Evolutionary conservation across 2,113 vertebrate genomes (phyloP).

Genomic region (Dendrocopos noguchii): DNA sequence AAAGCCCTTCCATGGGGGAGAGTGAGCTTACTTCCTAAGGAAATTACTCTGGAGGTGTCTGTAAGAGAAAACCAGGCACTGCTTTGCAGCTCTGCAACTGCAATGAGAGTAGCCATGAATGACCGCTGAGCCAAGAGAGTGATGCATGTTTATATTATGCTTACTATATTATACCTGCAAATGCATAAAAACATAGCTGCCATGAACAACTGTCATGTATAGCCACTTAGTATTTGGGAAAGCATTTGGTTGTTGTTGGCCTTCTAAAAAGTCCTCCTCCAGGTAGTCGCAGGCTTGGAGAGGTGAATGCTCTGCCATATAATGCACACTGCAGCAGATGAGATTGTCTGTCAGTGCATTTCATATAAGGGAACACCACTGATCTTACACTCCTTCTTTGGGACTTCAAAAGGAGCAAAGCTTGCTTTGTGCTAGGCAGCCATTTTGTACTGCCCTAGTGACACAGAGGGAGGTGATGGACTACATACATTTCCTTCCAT

Average conservation of each 20-base stretch:
- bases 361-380: not conserved
- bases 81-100: constrained; percentile 59
- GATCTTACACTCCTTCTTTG: no score
- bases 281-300: not conserved
- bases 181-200: constrained; percentile 22
- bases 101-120: constrained; percentile 57
- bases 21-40: constrained; percentile 80
- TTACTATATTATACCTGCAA: constrained; percentile 65
- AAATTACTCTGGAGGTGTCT: constrained; percentile 75
- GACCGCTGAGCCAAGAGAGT: constrained; percentile 62
- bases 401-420: not conserved
- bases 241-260: not conserved
- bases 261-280: not conserved
- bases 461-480: rapidly evolving
- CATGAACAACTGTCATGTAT: constrained; percentile 20
- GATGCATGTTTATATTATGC: constrained; percentile 68
- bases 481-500: not conserved
- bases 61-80: constrained; percentile 72
- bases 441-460: not conserved
- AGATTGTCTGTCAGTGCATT: not conserved
- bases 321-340: not conserved
- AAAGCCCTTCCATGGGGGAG: constrained; percentile 61
- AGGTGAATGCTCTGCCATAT: not conserved
- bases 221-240: constrained; percentile 4
- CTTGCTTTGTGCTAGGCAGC: not conserved